Conservation (phyloP, 2,113 vertebrate species). For the Apistogramma diplotaenia region DNA sequence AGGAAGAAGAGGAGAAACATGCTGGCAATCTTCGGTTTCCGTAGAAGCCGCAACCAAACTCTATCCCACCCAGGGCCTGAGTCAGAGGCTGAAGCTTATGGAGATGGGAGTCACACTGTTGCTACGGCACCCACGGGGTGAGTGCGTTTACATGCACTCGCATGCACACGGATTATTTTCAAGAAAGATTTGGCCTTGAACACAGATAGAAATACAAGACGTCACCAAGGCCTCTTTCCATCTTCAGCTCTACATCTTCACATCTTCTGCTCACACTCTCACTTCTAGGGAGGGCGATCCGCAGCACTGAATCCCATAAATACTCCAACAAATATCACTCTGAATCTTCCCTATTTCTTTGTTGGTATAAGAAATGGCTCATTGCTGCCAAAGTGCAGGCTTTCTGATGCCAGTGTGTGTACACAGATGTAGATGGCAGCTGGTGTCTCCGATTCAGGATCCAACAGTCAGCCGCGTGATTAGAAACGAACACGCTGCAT, state of each 20-base stretch:
- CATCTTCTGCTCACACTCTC: not conserved
- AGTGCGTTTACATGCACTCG: slow-evolving; percentile 6
- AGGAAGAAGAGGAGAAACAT: slow-evolving; percentile 77
- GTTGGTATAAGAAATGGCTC: slow-evolving; percentile 20
- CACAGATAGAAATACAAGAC: not conserved
- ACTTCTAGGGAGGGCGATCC: not conserved
- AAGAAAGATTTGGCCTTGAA: slow-evolving; percentile 18
- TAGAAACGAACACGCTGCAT: slow-evolving; percentile 32
- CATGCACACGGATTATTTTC: not conserved
- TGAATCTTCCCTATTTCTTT: slow-evolving; percentile 23
- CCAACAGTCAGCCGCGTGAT: slow-evolving; percentile 33
- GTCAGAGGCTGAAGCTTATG: slow-evolving; percentile 55
- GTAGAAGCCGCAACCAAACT: slow-evolving; percentile 72
- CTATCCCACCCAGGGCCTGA: slow-evolving; percentile 61
- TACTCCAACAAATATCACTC: slow-evolving; percentile 20
- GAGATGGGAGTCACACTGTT: slow-evolving; percentile 66
- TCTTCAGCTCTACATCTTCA: not conserved
- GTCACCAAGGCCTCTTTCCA: not conserved
- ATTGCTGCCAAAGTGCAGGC: slow-evolving; percentile 25
- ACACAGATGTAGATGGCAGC: slow-evolving; percentile 61
- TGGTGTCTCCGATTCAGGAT: slow-evolving; percentile 19
- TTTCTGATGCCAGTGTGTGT: slow-evolving; percentile 35
- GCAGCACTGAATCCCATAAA: slow-evolving; percentile 12
- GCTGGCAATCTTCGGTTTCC: slow-evolving; percentile 77
- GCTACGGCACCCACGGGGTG: slow-evolving; percentile 70